Percentiles rank a stretch among this genome's conserved stretches.
phyloP scores from a whole-genome alignment of 2,113 vertebrate genomes.

The Odocoileus hemionus region DNA sequence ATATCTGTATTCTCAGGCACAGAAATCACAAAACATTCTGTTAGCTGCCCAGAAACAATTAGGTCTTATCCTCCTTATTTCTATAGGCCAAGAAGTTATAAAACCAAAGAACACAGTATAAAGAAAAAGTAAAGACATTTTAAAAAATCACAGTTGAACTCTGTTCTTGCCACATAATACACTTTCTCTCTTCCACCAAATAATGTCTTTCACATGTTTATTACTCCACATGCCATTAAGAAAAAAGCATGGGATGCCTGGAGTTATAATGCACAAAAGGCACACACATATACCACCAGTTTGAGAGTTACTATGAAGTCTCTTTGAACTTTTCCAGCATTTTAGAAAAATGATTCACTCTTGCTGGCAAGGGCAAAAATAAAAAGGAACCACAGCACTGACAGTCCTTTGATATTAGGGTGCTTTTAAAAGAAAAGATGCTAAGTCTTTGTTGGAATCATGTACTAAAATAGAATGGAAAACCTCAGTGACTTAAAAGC shows the following conservation, averaged over 20 bases:
- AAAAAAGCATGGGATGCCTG: not conserved
- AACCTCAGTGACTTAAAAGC: conserved; percentile 52
- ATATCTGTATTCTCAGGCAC: not conserved
- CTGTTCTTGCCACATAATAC: not conserved
- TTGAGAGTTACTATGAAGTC: conserved; percentile 34
- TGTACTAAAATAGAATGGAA: conserved; percentile 33
- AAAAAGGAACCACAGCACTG: not conserved
- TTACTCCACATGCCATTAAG: conserved; percentile 1
- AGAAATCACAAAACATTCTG: not conserved
- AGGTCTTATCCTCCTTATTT: not conserved
- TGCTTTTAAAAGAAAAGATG: conserved; percentile 32
- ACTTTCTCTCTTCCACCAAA: conserved; percentile 41
- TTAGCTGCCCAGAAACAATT: not conserved
- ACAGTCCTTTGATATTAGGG: conserved; percentile 46
- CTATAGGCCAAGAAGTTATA: not conserved
- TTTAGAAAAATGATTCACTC: conserved; percentile 51
- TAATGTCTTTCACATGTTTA: conserved; percentile 64
- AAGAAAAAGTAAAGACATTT: not conserved
- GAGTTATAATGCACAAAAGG: not conserved
- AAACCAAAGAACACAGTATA: not conserved
- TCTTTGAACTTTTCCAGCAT: conserved; percentile 56
- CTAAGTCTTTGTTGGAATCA: conserved; percentile 11
- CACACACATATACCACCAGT: conserved; percentile 33
- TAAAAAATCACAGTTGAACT: not conserved
- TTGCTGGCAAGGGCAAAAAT: conserved; percentile 35